These are phyloP conservation scores for Mallotus villosus DNA, from an alignment of 2,797 vertebrate genomes.

Conservation along the genomic window DNA sequence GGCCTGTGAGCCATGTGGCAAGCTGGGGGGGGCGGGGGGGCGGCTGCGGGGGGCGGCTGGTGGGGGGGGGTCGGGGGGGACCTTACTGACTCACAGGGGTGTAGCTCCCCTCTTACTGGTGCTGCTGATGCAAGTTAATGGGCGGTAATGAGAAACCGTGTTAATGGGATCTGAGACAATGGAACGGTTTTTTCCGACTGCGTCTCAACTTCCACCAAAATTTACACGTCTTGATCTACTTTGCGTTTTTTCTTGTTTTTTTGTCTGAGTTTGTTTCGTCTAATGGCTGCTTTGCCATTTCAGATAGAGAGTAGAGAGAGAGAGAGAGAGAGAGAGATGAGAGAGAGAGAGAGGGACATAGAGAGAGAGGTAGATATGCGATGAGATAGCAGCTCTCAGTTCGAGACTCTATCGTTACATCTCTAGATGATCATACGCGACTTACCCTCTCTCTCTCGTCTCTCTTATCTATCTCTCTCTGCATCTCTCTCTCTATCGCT, in stretches of 20 bases:
- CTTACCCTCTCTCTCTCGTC: too few species aligned
- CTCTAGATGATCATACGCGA: too few species aligned
- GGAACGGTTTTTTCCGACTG: neutral
- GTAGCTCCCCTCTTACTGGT: too few species aligned
- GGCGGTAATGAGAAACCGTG: slow-evolving; percentile 12
- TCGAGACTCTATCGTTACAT: too few species aligned
- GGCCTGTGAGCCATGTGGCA: neutral
- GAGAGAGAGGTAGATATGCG: slow-evolving; percentile 41
- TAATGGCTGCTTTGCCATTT: slow-evolving; percentile 63
- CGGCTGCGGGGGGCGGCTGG: too few species aligned
- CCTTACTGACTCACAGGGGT: neutral
- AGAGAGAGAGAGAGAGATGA: slow-evolving; percentile 39
- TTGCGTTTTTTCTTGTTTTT: slow-evolving; percentile 27
- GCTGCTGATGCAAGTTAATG: slow-evolving; percentile 19
- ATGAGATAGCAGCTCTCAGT: too few species aligned
- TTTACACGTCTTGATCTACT: slow-evolving; percentile 58
- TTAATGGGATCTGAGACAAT: slow-evolving; percentile 22
- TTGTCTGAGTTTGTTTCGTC: neutral
- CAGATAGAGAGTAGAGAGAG: slow-evolving; percentile 22
- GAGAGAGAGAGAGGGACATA: neutral
- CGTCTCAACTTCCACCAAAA: slow-evolving; percentile 45
- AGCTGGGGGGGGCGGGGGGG: neutral
- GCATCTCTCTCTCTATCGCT: too few species aligned
- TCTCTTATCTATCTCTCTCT: too few species aligned
- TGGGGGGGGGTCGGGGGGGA: neutral